These are phyloP conservation scores for Hydractinia echinata DNA, from an alignment of 30 jellyfish, hydroid and myxozoan species.

Conservation along the genomic window DNA sequence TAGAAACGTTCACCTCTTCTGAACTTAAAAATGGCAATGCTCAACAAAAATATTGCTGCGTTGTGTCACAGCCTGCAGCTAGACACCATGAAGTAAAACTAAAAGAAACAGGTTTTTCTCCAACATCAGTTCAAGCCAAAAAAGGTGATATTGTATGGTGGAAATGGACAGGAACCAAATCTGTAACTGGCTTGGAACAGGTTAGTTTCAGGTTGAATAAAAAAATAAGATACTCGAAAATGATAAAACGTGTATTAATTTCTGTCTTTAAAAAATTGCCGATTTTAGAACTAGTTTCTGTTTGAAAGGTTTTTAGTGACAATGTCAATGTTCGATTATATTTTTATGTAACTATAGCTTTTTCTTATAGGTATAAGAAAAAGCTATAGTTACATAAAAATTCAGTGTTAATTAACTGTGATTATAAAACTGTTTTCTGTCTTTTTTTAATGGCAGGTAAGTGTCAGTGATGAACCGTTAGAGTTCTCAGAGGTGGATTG, in stretches of 20 bases:
- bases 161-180: conserved; percentile 39
- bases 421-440: not conserved
- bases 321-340: not conserved
- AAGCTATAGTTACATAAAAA: too few relatives aligned
- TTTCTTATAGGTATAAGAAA: too few relatives aligned
- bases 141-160: conserved; percentile 49
- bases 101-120: conserved; percentile 31
- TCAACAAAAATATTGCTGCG: conserved; percentile 30
- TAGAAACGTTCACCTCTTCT: conserved; percentile 35
- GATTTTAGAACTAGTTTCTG: not conserved
- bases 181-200: conserved; percentile 32
- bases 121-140: conserved; percentile 24
- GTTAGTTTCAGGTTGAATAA: not conserved
- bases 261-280: too few relatives aligned
- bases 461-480: conserved; percentile 23
- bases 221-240: not conserved
- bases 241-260: too few relatives aligned
- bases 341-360: not conserved
- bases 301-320: not conserved
- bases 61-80: conserved; percentile 37
- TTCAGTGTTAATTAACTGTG: too few relatives aligned
- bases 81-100: conserved; percentile 41
- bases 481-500: conserved; percentile 25
- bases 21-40: not conserved
- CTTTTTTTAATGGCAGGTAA: conserved; percentile 1